phyloP scores from a whole-genome alignment of 2,888 invertebrate species.

The Perizoma affinitatum region DNA sequence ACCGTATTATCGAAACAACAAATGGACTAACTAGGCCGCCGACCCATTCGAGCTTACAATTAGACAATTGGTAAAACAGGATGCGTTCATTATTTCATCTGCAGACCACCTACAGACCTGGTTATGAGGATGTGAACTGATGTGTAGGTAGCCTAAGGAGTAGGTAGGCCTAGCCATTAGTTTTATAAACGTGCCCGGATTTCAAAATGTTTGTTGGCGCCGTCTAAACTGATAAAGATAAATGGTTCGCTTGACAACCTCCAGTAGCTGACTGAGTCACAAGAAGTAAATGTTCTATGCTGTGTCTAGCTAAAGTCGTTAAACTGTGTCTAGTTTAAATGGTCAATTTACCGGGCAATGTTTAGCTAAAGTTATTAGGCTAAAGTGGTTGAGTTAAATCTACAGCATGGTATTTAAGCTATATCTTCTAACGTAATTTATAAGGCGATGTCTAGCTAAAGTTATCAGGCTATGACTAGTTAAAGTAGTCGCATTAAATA shows the following conservation, averaged over 20 bases:
- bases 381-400: too few species aligned
- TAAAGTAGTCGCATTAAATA: too few species aligned
- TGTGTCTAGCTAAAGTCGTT: too few species aligned
- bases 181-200: slow-evolving; percentile 15
- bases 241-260: background rate
- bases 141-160: slow-evolving; percentile 24
- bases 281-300: too few species aligned
- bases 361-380: too few species aligned
- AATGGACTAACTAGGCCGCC: slow-evolving; percentile 39
- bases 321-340: too few species aligned
- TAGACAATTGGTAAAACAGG: slow-evolving; percentile 58
- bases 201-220: slow-evolving; percentile 2
- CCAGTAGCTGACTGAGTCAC: too few species aligned
- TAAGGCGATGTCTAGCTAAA: too few species aligned
- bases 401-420: too few species aligned
- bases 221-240: slow-evolving; percentile 7
- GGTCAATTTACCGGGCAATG: too few species aligned
- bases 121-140: slow-evolving; percentile 56
- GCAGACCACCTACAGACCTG: slow-evolving; percentile 53
- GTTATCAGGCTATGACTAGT: too few species aligned
- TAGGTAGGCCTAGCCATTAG: slow-evolving; percentile 8
- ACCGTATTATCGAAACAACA: background rate
- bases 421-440: too few species aligned
- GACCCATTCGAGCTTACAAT: slow-evolving; percentile 49
- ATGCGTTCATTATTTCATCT: slow-evolving; percentile 49